Evolutionary conservation across 2,797 vertebrate genomes (phyloP).

Genomic region (Sarcophilus harrisii): DNA sequence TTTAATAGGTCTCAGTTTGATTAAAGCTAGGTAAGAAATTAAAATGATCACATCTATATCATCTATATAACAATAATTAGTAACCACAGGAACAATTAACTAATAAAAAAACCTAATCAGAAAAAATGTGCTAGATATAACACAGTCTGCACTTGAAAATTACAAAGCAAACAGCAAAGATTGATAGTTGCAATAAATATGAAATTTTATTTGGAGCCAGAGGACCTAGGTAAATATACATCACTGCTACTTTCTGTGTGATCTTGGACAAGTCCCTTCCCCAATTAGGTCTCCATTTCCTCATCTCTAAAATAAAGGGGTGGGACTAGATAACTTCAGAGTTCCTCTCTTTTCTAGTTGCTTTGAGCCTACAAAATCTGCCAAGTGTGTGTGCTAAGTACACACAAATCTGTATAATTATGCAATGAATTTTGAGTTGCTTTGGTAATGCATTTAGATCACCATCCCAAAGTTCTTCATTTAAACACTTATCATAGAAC

Average conservation of each 20-base stretch:
- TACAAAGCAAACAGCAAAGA: constrained; percentile 61
- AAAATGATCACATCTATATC: rapidly evolving
- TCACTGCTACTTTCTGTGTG: not conserved
- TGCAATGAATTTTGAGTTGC: constrained; percentile 69
- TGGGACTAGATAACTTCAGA: not conserved
- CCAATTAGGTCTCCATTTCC: not conserved
- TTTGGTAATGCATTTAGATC: constrained; percentile 66
- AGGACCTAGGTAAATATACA: not conserved
- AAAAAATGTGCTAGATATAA: constrained; percentile 35
- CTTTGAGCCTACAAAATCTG: constrained; percentile 55
- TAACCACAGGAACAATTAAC: constrained; percentile 4
- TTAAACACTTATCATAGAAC: not conserved
- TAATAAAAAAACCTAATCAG: constrained; percentile 40
- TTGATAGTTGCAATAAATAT: not conserved
- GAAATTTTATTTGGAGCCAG: not conserved
- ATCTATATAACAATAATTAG: not conserved
- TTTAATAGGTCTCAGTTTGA: no score
- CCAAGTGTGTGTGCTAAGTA: constrained; percentile 40
- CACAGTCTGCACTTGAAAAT: constrained; percentile 50
- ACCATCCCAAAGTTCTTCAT: constrained; percentile 58
- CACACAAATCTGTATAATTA: constrained; percentile 55
- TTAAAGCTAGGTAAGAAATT: no score
- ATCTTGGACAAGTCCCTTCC: not conserved
- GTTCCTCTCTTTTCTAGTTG: not conserved
- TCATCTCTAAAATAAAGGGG: not conserved